Evolutionary conservation across 2,113 vertebrate genomes (phyloP).

Genomic region (Lepus europaeus): DNA sequence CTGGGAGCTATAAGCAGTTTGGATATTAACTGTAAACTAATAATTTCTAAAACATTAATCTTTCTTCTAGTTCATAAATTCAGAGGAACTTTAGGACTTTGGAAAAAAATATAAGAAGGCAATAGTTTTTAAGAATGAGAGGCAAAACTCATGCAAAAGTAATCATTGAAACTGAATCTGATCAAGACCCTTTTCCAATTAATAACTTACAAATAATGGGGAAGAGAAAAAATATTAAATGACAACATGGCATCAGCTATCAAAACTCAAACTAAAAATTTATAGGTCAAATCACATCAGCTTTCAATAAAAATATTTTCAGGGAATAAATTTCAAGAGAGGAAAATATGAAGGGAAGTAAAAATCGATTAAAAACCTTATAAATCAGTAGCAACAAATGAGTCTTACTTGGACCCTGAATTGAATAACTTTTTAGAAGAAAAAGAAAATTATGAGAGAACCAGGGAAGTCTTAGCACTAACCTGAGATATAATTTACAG

Average conservation of each 20-base stretch:
- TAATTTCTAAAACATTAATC: constrained; percentile 41
- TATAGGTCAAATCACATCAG: background rate
- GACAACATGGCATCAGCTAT: background rate
- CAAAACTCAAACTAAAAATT: constrained; percentile 67
- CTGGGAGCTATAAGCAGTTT: background rate
- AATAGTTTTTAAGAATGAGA: constrained; percentile 50
- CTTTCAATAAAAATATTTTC: constrained; percentile 32
- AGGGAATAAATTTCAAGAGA: constrained; percentile 24
- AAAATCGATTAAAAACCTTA: background rate
- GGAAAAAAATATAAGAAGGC: background rate
- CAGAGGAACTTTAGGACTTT: constrained; percentile 47
- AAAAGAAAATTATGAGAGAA: constrained; percentile 4
- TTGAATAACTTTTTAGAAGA: constrained; percentile 38
- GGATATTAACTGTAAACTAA: constrained; percentile 39
- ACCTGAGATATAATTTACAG: background rate
- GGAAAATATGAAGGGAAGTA: background rate
- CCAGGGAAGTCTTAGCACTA: background rate
- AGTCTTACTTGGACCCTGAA: background rate
- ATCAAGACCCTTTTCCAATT: constrained; percentile 27
- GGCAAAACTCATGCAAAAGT: constrained; percentile 16
- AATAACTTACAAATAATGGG: constrained; percentile 65
- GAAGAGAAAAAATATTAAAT: constrained; percentile 46
- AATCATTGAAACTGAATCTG: background rate
- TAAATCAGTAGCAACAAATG: background rate
- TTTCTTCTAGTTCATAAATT: constrained; percentile 61